Base-by-base conservation (phyloP, 2,888 invertebrate genomes). In the Nezara viridula region DNA sequence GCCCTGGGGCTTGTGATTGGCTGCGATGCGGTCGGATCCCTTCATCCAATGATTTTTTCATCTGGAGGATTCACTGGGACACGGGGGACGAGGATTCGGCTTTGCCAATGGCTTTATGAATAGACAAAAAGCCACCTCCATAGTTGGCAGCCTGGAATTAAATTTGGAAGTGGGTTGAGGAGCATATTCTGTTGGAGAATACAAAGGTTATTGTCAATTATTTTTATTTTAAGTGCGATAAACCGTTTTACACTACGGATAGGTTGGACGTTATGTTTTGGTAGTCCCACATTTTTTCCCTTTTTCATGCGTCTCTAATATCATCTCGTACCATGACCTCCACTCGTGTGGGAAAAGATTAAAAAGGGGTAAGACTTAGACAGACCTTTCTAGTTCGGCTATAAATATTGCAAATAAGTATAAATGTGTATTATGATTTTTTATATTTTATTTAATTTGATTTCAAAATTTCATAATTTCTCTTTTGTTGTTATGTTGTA, bases 1-100 rank as follows among this genome's bases (percentile, higher is more conserved):
- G 66, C 81, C 44, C 81, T 4, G 81, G 5, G 81, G 81, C 81
- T 47, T 40, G 44, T 81, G 81, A 81, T 81, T 81, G 81, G 44
- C 16, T 14, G 3, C 12, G 44, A 81, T 81, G 81, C n/a, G 81
- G 81, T 81, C 40, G 9, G 19, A 19, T 37, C 66, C 66, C 66
- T 37, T 37, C 37, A 32, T 21, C 19, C 66, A 19, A 73, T 21
- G 19, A 37, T 37, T 73, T 60, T 73, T 73, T 37, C 32, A 37
- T 73, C 32, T 32, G 32, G 0, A 7, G 66, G 66, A 73, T 37
- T 37, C 66, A 21, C 19, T 7, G 37, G 37, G 21, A 21, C 37
- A 19, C 32, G 19, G 32, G 32, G 32, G 66, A 7, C 66, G 37
- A 73, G 37, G 32, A 32, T 19, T 37, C 6, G 66, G 32, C 60